Evolutionary conservation across 2,113 vertebrate genomes (phyloP), one percentile per base, ranked within the genome.

Genomic region (Xiphophorus couchianus): DNA sequence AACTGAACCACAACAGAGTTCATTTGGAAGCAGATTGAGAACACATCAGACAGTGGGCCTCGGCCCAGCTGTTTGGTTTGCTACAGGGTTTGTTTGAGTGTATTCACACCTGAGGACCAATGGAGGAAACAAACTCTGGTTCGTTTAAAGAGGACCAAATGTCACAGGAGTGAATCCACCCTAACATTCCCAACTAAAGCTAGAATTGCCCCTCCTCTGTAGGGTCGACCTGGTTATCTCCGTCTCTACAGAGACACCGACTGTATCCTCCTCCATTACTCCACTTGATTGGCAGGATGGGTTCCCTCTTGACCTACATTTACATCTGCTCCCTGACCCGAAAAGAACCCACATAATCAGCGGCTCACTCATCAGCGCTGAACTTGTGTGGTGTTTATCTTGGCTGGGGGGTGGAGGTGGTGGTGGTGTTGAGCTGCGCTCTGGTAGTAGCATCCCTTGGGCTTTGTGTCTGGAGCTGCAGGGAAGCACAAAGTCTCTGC

Each of bases 271-370:
- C 69, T 68, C 75, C 48, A 11, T 73, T 39, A 75, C 67, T 70
- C 77, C 71, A 60, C 77, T 86, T 93, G 91, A 94, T 90, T 93
- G 93, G 93, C 93, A 94, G 64, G 87, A 82, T 82, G 88, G 86
- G 80, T 88, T 92, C 78, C 51, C 51, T 82, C 83, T 74, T 94
- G 93, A 94, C 93, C 94, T 91, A 94, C 84, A 94, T 94, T 91
- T 92, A 89, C 91, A 92, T 94, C 81, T 92, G 93, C 90, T 93
- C 86, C 62, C 66, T 93, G 93, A 94, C 92, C 94, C 92, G 92
- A 80, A 93, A 89, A 92, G 73, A 68, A 87, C 80, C 76, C 62
- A 74, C 54, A 70, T 93, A 93, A 91, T 93, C 90, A 93, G 80
- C 79, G 67, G 25, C 84, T 75, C 48, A 67, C 76, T 69, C 76